Evolutionary conservation across 23 tunicate genomes (phyloP).

Genomic region (Trididemnum nubilum): DNA sequence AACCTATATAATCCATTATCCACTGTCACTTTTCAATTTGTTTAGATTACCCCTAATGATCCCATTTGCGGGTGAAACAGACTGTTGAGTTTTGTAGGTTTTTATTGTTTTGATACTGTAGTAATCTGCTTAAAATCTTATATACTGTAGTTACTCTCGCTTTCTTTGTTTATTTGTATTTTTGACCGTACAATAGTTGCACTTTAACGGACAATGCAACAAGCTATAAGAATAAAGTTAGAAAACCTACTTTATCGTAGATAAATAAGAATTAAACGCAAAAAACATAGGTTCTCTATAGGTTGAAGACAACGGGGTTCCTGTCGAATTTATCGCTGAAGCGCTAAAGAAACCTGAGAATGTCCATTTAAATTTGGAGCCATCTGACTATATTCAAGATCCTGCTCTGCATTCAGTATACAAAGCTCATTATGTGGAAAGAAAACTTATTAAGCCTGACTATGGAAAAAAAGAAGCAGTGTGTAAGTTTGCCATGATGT

Average conservation of each 20-base stretch:
- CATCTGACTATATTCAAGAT: constrained; percentile 57
- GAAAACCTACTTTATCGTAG: not conserved
- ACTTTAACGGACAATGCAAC: not conserved
- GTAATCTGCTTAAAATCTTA: too few species aligned
- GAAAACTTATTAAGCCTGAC: constrained; percentile 51
- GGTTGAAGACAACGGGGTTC: constrained; percentile 15
- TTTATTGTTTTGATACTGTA: too few species aligned
- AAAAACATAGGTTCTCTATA: not conserved
- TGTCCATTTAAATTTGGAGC: constrained; percentile 68
- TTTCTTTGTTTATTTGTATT: too few species aligned
- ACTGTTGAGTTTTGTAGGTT: too few species aligned
- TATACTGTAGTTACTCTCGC: too few species aligned
- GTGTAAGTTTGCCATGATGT: not conserved
- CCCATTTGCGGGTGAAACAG: too few species aligned
- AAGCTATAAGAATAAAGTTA: not conserved
- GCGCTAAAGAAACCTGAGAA: constrained; percentile 73
- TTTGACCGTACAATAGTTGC: too few species aligned
- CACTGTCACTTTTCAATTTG: too few species aligned
- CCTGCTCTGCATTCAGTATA: constrained; percentile 53
- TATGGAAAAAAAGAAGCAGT: constrained; percentile 24
- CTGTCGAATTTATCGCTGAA: constrained; percentile 60
- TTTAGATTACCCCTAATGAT: too few species aligned
- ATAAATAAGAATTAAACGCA: too few species aligned
- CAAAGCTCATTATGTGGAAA: constrained; percentile 55
- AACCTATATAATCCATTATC: too few species aligned